A percentile compares a stretch with the other conserved stretches of the same genome.
Conservation (phyloP, 2,888 invertebrate species). For the Abrostola triplasia region DNA sequence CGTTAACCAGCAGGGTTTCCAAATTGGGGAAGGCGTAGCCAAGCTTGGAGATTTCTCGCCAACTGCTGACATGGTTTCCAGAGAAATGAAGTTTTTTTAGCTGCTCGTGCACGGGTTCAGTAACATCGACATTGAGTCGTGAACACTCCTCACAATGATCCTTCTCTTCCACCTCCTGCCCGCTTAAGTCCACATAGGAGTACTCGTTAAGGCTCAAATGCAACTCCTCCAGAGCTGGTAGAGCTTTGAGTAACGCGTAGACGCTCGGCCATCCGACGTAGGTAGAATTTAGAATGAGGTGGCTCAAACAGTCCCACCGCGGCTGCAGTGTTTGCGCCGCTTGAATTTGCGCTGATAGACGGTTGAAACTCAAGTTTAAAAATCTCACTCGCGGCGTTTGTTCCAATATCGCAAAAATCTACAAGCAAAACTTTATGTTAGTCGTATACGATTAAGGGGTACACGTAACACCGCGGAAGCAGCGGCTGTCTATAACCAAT, state of each 20-base stretch:
- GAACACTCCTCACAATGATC: conserved; percentile 81
- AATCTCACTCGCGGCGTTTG: conserved; percentile 97
- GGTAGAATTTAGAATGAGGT: conserved; percentile 96
- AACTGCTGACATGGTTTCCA: conserved; percentile 94
- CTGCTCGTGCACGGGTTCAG: conserved; percentile 89
- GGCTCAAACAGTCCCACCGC: conserved; percentile 90
- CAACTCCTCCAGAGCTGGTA: conserved; percentile 95
- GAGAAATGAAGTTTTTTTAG: conserved; percentile 95
- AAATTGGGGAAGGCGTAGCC: conserved; percentile 95
- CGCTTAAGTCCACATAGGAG: conserved; percentile 91
- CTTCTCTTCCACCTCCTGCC: conserved; percentile 74
- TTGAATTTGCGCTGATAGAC: conserved; percentile 91
- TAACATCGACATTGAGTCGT: conserved; percentile 71
- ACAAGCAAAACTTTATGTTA: conserved; percentile 45
- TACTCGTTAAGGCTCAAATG: conserved; percentile 97
- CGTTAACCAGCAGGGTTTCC: conserved; percentile 95
- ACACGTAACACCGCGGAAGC: conserved; percentile 56
- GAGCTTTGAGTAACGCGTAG: conserved; percentile 91
- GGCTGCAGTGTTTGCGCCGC: conserved; percentile 84
- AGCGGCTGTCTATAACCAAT: conserved; percentile 48
- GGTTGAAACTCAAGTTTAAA: conserved; percentile 97
- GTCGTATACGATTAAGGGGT: conserved; percentile 41
- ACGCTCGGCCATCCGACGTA: conserved; percentile 95
- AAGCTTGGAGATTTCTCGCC: conserved; percentile 94
- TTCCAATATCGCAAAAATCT: conserved; percentile 95